Percentiles rank a stretch among this genome's conserved stretches.
Conservation (phyloP, 2,113 vertebrate species). For the Trematomus loennbergii region DNA sequence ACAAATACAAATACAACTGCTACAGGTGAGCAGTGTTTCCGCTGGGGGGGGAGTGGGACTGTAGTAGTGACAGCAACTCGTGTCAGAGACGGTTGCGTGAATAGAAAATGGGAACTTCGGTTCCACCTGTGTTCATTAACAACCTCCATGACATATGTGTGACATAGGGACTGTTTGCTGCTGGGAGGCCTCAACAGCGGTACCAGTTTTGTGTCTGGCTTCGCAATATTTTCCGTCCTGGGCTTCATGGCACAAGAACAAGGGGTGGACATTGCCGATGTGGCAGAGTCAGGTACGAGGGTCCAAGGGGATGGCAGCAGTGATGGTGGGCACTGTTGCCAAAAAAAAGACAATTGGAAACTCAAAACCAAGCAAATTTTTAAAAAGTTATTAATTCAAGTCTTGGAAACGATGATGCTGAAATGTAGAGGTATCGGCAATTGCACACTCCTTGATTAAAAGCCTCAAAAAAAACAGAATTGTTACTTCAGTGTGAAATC, state of each 20-base stretch:
- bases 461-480: slow-evolving; percentile 64
- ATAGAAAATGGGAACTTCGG: slow-evolving; percentile 78
- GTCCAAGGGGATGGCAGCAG: slow-evolving; percentile 87
- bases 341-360: slow-evolving; percentile 59
- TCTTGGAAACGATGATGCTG: slow-evolving; percentile 61
- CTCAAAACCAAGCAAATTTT: slow-evolving; percentile 10
- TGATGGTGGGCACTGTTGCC: slow-evolving; percentile 93
- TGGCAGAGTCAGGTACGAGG: slow-evolving; percentile 99
- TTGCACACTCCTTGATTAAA: slow-evolving; percentile 76
- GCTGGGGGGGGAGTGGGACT: slow-evolving; percentile 28
- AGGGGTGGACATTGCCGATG: slow-evolving; percentile 99
- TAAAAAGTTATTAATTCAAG: slow-evolving; percentile 8
- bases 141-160: slow-evolving; percentile 99
- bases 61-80: slow-evolving; percentile 73
- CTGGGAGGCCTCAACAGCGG: slow-evolving; percentile 99
- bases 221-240: slow-evolving; percentile 99
- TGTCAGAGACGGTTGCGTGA: slow-evolving; percentile 77
- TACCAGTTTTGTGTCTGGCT: slow-evolving; percentile 99
- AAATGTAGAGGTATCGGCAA: slow-evolving; percentile 75
- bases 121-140: slow-evolving; percentile 93
- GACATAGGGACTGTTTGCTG: slow-evolving; percentile 99
- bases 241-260: slow-evolving; percentile 99
- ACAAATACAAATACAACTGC: slow-evolving; percentile 99
- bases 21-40: slow-evolving; percentile 90
- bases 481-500: slow-evolving; percentile 39